phyloP scores from a whole-genome alignment of 2,797 vertebrate species.

The Dermochelys coriacea region DNA sequence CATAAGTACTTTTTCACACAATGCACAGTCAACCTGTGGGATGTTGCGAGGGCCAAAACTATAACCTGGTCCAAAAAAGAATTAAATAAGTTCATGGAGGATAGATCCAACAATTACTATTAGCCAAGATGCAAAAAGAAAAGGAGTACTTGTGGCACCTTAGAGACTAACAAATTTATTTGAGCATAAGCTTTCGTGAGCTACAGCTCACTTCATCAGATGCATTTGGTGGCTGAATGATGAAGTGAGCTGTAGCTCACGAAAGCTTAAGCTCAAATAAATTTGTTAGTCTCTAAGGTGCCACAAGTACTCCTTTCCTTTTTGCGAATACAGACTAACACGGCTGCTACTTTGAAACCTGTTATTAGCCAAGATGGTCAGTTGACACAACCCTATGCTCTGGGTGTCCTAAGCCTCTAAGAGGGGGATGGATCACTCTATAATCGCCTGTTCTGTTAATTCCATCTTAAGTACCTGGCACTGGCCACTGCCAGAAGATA shows the following conservation, averaged over 20 bases:
- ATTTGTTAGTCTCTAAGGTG: too few species aligned
- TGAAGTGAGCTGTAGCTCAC: too few species aligned
- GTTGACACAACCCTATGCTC: neutral
- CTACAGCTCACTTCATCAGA: too few species aligned
- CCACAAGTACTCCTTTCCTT: too few species aligned
- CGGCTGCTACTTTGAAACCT: too few species aligned
- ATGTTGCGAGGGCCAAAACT: neutral
- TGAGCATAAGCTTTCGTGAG: too few species aligned
- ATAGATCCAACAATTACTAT: neutral
- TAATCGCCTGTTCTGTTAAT: rapidly evolving
- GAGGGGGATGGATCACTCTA: neutral
- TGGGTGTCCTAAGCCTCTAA: neutral
- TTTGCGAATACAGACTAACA: too few species aligned
- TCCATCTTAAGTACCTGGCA: neutral
- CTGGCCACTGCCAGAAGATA: neutral
- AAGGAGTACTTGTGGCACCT: too few species aligned
- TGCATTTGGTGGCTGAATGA: too few species aligned
- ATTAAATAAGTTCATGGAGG: neutral
- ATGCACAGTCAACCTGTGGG: neutral
- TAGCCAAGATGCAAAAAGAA: neutral
- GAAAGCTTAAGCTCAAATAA: too few species aligned
- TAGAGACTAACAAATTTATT: too few species aligned
- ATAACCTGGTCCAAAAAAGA: neutral
- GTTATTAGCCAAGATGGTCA: neutral
- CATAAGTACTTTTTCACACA: neutral